Evolutionary conservation across 2,888 invertebrate genomes (phyloP), one percentile per base, ranked within the genome.

Genomic region (Caenorhabditis zanzibari): DNA sequence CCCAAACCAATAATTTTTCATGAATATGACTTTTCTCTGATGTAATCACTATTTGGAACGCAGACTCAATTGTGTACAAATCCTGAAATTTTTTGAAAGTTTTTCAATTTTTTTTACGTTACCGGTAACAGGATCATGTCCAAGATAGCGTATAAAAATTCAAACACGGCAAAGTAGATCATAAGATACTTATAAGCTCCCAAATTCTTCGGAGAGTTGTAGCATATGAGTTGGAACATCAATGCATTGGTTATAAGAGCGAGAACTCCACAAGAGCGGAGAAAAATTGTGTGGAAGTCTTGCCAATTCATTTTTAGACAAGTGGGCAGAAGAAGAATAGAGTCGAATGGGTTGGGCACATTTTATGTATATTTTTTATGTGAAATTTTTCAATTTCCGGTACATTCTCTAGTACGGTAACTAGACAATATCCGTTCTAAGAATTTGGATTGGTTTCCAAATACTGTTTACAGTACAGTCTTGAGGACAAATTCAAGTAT

Each of bases 101-200:
- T 7, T 7, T 32, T n/a, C n/a, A 32, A 6, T 32, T 7, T 6
- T 32, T 7, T 32, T 32, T 32, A 32, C 5, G 28, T 26, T 28
- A 71, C 71, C 22, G 72, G 72, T 5, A 49, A 2, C 7, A 59
- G 22, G 1, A 59, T 32, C 44, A 72, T 28, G 35, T 72, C 72
- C 0, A 49, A 7, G 19, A 72, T 32, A 0, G 59, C 72, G 22
- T 72, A 72, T 1, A 32, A 12, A 0, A 61, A 9, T 4, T 73
- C 73, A 22, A 73, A 73, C 7, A 73, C 49, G 2, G 73, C 61
- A 52, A 73, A 58, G 19, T 73, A 73, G 5, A 73, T 38, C 73
- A 73, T 73, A 12, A 73, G 3, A 16, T 73, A 73, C 26, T 73
- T 73, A 16, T 73, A 73, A 1, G 63, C 61, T 16, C 73, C 73